These are phyloP conservation scores for Eospalax fontanierii DNA, from an alignment of 2,797 vertebrate genomes.

Conservation along the genomic window DNA sequence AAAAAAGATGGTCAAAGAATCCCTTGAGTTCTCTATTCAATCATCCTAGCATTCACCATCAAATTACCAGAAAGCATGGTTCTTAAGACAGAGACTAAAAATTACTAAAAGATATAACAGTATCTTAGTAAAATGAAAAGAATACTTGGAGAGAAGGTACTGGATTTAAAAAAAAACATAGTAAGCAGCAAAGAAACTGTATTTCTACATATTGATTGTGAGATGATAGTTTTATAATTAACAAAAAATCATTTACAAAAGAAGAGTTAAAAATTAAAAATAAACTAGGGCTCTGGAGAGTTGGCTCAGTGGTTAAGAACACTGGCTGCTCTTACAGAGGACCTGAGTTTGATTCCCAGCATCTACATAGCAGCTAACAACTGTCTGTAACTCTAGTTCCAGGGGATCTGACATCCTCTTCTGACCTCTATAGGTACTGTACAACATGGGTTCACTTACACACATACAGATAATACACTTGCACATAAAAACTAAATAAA, in stretches of 20 bases:
- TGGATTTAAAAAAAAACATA: neutral
- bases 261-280: neutral
- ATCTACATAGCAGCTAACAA: too few relatives aligned
- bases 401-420: too few relatives aligned
- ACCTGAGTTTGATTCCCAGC: too few relatives aligned
- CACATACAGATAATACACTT: too few relatives aligned
- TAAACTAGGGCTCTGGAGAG: too few relatives aligned
- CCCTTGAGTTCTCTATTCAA: neutral
- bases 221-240: slow-evolving; percentile 30
- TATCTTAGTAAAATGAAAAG: neutral
- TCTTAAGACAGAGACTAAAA: neutral
- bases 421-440: too few relatives aligned
- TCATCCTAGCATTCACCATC: neutral
- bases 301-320: too few relatives aligned
- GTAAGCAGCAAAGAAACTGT: neutral
- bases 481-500: neutral
- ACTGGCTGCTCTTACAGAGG: too few relatives aligned
- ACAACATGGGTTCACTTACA: too few relatives aligned
- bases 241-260: neutral
- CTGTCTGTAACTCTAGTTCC: too few relatives aligned
- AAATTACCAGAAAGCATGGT: neutral
- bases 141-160: neutral
- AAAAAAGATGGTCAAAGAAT: neutral
- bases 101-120: neutral
- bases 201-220: neutral